Evolutionary conservation across 2,797 vertebrate genomes (phyloP).

Genomic region (Poeciliopsis gracilis): DNA sequence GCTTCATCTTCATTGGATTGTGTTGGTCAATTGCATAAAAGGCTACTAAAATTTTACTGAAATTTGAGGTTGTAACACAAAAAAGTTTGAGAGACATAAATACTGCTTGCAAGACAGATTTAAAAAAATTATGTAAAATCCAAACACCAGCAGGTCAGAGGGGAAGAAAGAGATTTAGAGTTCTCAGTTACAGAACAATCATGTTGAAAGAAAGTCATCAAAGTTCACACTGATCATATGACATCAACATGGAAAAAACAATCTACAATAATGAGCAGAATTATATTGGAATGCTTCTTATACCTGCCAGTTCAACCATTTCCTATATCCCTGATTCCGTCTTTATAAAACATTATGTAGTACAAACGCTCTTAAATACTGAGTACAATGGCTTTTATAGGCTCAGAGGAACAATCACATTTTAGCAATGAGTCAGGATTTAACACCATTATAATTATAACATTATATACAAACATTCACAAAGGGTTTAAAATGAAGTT

Average conservation of each 20-base stretch:
- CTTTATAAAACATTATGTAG: background rate
- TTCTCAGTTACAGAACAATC: background rate
- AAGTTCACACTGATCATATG: background rate
- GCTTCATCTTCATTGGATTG: background rate
- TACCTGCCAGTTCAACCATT: background rate
- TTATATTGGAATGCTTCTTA: background rate
- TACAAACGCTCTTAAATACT: constrained; percentile 11
- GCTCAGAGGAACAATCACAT: constrained; percentile 18
- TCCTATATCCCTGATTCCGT: constrained; percentile 8
- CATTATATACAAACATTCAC: background rate
- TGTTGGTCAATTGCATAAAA: background rate
- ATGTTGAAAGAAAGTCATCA: background rate
- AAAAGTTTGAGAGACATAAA: background rate
- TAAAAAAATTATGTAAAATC: background rate
- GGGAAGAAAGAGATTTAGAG: background rate
- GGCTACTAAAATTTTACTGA: background rate
- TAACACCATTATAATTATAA: background rate
- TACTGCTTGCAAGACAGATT: background rate
- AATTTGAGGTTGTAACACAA: background rate
- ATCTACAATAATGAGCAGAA: background rate
- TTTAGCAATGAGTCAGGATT: constrained; percentile 13
- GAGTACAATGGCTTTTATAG: background rate
- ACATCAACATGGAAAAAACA: background rate
- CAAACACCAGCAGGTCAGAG: background rate
- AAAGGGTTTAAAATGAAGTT: background rate